Evolutionary conservation across 1,140 invertebrate species (phyloP).

Genomic region (Drosophila suzukii): DNA sequence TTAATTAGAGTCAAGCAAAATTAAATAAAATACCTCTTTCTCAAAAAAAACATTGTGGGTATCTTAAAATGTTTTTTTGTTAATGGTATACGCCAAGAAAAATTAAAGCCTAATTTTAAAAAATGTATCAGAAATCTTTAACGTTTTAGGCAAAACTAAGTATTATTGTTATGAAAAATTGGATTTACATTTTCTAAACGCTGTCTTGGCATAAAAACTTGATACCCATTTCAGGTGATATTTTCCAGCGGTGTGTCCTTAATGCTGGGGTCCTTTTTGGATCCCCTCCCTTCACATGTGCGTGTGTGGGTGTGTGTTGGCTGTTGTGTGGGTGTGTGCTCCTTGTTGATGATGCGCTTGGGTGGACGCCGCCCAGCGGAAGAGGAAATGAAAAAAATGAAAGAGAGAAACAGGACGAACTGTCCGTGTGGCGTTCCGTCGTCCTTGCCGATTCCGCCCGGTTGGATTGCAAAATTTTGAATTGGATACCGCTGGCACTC

Average conservation of each 20-base stretch:
- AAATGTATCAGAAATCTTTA: slow-evolving; percentile 8
- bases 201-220: not conserved
- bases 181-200: no score
- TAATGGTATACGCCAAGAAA: no score
- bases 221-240: not conserved
- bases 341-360: slow-evolving; percentile 73
- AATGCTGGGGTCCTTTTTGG: slow-evolving; percentile 50
- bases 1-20: no score
- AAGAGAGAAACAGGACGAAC: slow-evolving; percentile 26
- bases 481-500: slow-evolving; percentile 72
- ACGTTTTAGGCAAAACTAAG: no score
- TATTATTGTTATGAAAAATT: no score
- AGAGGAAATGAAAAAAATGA: slow-evolving; percentile 77
- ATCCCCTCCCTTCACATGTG: slow-evolving; percentile 42
- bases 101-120: not conserved
- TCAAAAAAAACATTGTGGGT: not conserved
- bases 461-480: slow-evolving; percentile 78
- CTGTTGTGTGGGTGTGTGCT: slow-evolving; percentile 31
- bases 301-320: not conserved
- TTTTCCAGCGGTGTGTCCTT: not conserved
- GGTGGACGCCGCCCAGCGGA: slow-evolving; percentile 75
- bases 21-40: no score
- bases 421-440: slow-evolving; percentile 17
- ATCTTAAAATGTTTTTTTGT: no score
- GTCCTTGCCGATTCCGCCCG: slow-evolving; percentile 70